A percentile compares a stretch with the other conserved stretches of the same genome.
Evolutionary conservation across 2,888 invertebrate species (phyloP).

Genomic region (Digitonthophagus gazella): DNA sequence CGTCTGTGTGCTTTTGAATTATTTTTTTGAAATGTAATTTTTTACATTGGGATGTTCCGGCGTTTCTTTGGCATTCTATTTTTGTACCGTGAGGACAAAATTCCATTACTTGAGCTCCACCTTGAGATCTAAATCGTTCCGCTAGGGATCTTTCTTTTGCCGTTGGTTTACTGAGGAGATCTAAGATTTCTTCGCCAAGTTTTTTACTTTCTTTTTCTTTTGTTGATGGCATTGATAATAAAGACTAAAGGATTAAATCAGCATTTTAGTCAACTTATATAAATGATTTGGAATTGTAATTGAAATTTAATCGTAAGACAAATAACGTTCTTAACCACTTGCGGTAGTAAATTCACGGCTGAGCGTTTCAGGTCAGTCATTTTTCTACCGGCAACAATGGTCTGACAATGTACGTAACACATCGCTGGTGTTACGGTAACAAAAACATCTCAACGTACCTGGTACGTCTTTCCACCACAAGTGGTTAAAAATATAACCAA

Average conservation of each 20-base stretch:
- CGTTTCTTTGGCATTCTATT: constrained; percentile 74
- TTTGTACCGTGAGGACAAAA: constrained; percentile 96
- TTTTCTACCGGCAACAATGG: no score
- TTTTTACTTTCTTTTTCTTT: constrained; percentile 94
- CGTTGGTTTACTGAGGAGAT: constrained; percentile 90
- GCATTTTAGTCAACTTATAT: background rate
- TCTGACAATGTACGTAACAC: no score
- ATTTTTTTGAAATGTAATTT: constrained; percentile 97
- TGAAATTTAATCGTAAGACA: no score
- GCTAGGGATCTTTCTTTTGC: constrained; percentile 95
- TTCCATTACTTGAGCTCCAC: constrained; percentile 89
- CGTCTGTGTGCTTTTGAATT: constrained; percentile 92
- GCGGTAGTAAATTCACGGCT: no score
- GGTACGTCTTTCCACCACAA: no score
- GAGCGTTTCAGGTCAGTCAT: no score
- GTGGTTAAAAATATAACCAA: constrained; percentile 13
- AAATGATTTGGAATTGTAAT: constrained; percentile 17
- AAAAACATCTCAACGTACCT: no score
- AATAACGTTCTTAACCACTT: constrained; percentile 6
- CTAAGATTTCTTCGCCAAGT: constrained; percentile 93
- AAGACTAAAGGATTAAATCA: constrained; percentile 57
- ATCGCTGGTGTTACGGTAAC: no score
- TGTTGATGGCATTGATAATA: constrained; percentile 89
- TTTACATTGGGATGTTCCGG: constrained; percentile 62
- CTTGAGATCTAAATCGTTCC: constrained; percentile 93